Percentiles rank a stretch among this genome's conserved stretches.
Conservation (phyloP, 1,140 invertebrate species). For the Penaeus vannamei region DNA sequence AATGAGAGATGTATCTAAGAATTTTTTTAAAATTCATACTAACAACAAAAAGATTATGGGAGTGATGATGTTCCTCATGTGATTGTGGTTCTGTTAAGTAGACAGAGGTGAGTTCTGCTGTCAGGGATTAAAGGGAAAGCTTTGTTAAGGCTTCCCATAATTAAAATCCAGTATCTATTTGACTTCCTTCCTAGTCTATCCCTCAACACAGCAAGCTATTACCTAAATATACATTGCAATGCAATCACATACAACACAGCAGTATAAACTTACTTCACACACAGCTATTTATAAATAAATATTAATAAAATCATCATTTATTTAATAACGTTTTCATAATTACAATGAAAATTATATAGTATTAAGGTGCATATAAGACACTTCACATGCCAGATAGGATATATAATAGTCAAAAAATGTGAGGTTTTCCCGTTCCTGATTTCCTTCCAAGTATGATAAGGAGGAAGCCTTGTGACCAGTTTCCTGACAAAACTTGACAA, state of each 20-base stretch:
- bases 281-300: slow-evolving; percentile 63
- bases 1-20: too few species aligned
- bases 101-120: slow-evolving; percentile 37
- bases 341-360: slow-evolving; percentile 49
- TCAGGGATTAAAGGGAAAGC: slow-evolving; percentile 36
- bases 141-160: slow-evolving; percentile 21
- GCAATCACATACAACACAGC: slow-evolving; percentile 57
- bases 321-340: slow-evolving; percentile 47
- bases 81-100: slow-evolving; percentile 43
- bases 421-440: slow-evolving; percentile 28
- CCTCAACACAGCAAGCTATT: slow-evolving; percentile 49
- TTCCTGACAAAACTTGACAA: slow-evolving; percentile 39
- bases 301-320: slow-evolving; percentile 45
- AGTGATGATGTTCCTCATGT: slow-evolving; percentile 32
- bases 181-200: slow-evolving; percentile 38
- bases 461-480: slow-evolving; percentile 27
- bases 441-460: neutral
- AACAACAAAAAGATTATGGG: slow-evolving; percentile 35
- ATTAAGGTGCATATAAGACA: slow-evolving; percentile 59
- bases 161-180: slow-evolving; percentile 6
- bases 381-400: slow-evolving; percentile 55
- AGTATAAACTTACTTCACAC: slow-evolving; percentile 61
- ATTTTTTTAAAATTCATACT: too few species aligned
- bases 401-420: slow-evolving; percentile 12
- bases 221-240: slow-evolving; percentile 51